Evolutionary conservation across 2,797 vertebrate genomes (phyloP).

Genomic region (Molothrus aeneus): DNA sequence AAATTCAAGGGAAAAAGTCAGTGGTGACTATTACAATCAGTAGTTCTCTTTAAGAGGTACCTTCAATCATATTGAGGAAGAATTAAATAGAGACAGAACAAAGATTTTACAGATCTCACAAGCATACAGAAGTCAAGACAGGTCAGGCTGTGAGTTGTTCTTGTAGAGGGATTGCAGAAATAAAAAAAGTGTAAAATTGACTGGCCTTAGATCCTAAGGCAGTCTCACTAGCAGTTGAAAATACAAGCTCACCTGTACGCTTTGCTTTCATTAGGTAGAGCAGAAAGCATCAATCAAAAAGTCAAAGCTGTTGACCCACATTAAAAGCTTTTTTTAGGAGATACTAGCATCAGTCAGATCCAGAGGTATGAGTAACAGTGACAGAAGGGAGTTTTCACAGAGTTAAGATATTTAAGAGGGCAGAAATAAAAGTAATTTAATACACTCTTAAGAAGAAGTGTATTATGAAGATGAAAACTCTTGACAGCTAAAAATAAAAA

Average conservation of each 20-base stretch:
- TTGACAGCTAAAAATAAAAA: neutral
- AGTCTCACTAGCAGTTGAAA: neutral
- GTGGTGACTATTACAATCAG: slow-evolving; percentile 23
- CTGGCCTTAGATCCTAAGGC: slow-evolving; percentile 4
- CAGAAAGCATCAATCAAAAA: neutral
- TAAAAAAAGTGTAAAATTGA: slow-evolving; percentile 41
- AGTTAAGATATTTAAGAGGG: neutral
- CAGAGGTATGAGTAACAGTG: neutral
- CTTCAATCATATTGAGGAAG: slow-evolving; percentile 41
- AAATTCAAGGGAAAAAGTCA: slow-evolving; percentile 49
- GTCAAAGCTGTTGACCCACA: neutral
- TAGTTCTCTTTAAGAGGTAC: slow-evolving; percentile 24
- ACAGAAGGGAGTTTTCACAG: neutral
- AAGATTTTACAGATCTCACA: slow-evolving; percentile 59
- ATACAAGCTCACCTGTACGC: neutral
- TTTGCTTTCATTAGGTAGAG: neutral
- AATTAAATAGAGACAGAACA: slow-evolving; percentile 35
- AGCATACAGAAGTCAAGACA: slow-evolving; percentile 34
- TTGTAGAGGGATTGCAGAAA: slow-evolving; percentile 34
- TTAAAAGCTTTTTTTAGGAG: neutral
- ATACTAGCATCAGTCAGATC: neutral
- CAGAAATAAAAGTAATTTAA: neutral
- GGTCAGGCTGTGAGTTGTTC: slow-evolving; percentile 24
- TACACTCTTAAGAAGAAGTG: neutral
- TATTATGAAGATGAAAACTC: neutral